Evolutionary conservation across 2,113 vertebrate species (phyloP).

Genomic region (Hyperopisus bebe): DNA sequence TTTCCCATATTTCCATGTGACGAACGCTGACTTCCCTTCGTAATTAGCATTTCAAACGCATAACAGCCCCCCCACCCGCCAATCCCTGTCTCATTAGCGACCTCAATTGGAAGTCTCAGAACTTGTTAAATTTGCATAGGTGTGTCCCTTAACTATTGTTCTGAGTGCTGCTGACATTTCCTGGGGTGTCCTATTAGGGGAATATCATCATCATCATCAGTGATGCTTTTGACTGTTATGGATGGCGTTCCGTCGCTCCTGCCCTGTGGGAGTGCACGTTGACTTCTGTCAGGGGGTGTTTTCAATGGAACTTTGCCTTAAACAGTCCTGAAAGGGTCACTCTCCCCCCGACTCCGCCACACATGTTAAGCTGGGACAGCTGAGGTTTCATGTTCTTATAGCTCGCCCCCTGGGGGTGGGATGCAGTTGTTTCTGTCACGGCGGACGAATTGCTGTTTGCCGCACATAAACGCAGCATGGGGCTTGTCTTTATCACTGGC

Average conservation of each 20-base stretch:
- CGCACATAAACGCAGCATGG: not conserved
- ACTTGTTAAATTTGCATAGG: slow-evolving; percentile 56
- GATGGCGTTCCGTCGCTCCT: slow-evolving; percentile 10
- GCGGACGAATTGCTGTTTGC: slow-evolving; percentile 6
- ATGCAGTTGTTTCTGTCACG: not conserved
- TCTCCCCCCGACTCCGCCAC: not conserved
- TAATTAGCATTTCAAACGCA: slow-evolving; percentile 65
- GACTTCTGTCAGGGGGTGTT: not conserved
- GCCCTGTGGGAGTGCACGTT: not conserved
- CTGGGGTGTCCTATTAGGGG: slow-evolving; percentile 38
- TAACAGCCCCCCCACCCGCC: slow-evolving; percentile 48
- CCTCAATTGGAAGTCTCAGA: slow-evolving; percentile 44
- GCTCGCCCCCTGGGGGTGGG: not conserved
- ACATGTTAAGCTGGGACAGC: not conserved
- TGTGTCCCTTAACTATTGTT: slow-evolving; percentile 34
- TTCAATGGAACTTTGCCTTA: not conserved
- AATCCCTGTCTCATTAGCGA: slow-evolving; percentile 53
- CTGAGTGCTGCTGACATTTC: slow-evolving; percentile 29
- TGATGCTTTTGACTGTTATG: slow-evolving; percentile 24
- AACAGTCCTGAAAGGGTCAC: not conserved
- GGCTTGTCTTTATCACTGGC: slow-evolving; percentile 19
- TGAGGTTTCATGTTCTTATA: slow-evolving; percentile 19
- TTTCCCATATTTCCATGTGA: slow-evolving; percentile 44
- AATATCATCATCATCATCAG: slow-evolving; percentile 38
- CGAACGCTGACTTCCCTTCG: slow-evolving; percentile 47